Conservation (phyloP, 1,140 invertebrate species). For the Drosophila punjabiensis region DNA sequence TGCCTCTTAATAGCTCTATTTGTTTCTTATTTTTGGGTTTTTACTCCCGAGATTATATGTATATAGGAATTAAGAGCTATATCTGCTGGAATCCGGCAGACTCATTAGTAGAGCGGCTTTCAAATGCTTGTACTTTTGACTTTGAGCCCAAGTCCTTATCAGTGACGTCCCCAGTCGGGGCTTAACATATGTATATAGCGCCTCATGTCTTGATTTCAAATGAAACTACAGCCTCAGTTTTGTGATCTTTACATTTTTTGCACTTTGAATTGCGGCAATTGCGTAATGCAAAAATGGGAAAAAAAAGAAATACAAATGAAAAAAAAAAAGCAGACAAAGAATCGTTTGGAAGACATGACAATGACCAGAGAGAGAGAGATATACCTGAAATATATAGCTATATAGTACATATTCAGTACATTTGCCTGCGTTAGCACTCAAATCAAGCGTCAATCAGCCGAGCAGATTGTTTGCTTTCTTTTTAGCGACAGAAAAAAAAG, state of each 20-base stretch:
- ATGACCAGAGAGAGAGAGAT: constrained; percentile 22
- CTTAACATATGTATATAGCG: constrained; percentile 20
- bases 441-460: constrained; percentile 44
- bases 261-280: constrained; percentile 39
- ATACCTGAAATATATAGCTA: constrained; percentile 15
- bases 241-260: constrained; percentile 22
- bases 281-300: constrained; percentile 28
- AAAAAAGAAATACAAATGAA: neutral
- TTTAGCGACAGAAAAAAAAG: constrained; percentile 16
- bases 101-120: neutral
- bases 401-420: neutral
- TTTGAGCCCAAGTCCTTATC: constrained; percentile 65
- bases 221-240: neutral
- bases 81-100: neutral
- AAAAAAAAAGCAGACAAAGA: constrained; percentile 25
- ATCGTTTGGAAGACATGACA: constrained; percentile 22
- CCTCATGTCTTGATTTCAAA: constrained; percentile 2
- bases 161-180: constrained; percentile 63
- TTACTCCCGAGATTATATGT: constrained; percentile 12
- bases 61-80: constrained; percentile 3
- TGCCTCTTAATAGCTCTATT: neutral
- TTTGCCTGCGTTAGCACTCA: constrained; percentile 25
- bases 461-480: constrained; percentile 44
- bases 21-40: neutral
- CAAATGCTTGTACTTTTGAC: constrained; percentile 62